A percentile compares a stretch with the other conserved stretches of the same genome.
Conservation (phyloP, 2,888 invertebrate species). For the Zonitis immaculata region DNA sequence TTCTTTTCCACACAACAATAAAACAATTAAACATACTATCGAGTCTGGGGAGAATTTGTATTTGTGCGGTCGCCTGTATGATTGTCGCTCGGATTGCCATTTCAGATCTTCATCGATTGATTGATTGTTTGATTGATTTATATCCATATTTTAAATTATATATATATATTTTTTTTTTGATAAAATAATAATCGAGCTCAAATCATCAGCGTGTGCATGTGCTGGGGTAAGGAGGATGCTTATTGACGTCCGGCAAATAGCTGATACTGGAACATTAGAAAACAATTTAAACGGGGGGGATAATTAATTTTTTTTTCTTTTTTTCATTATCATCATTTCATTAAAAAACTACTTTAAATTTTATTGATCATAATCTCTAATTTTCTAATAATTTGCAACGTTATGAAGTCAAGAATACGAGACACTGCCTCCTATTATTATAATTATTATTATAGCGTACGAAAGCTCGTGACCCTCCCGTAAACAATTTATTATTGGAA, state of each 20-base stretch:
- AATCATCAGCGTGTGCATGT: constrained; percentile 38
- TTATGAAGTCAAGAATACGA: constrained; percentile 17
- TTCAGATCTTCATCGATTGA: constrained; percentile 40
- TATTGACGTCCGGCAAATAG: constrained; percentile 50
- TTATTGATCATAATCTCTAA: too few relatives aligned
- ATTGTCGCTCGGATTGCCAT: constrained; percentile 46
- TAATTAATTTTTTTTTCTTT: constrained; percentile 23
- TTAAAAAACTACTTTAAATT: too few relatives aligned
- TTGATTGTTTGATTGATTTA: too few relatives aligned
- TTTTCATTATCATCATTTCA: not conserved
- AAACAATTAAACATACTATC: constrained; percentile 31
- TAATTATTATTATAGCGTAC: too few relatives aligned
- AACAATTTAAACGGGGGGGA: constrained; percentile 40
- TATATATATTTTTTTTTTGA: too few relatives aligned
- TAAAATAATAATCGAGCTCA: constrained; percentile 33
- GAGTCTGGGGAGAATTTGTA: constrained; percentile 27
- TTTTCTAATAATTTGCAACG: too few relatives aligned
- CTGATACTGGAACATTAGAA: constrained; percentile 50
- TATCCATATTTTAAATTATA: too few relatives aligned
- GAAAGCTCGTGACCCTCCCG: not conserved
- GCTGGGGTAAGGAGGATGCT: constrained; percentile 35
- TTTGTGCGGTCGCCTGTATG: constrained; percentile 41
- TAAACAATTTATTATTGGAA: not conserved
- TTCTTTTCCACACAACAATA: constrained; percentile 33
- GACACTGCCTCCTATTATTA: constrained; percentile 16